These are phyloP conservation scores for Nephotettix cincticeps DNA, from an alignment of 1,140 invertebrate species.

Conservation along the genomic window DNA sequence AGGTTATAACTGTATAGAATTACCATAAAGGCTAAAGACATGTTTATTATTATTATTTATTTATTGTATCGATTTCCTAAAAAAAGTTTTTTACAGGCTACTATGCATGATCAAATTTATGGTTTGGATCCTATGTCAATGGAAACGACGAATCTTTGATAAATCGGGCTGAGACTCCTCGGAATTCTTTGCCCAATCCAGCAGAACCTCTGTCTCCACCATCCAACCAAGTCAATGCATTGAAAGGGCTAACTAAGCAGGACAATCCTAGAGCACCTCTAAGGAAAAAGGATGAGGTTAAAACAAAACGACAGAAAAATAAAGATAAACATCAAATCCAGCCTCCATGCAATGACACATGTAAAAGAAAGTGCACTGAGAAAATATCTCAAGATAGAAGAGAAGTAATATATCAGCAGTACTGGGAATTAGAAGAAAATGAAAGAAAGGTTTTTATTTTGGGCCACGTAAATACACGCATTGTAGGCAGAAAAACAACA, in stretches of 20 bases:
- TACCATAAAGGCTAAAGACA: too few species aligned
- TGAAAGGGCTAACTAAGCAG: not conserved
- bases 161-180: not conserved
- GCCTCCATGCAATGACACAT: not conserved
- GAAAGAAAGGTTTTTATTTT: too few species aligned
- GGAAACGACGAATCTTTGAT: not conserved
- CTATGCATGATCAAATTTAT: not conserved
- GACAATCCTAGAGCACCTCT: not conserved
- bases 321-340: not conserved
- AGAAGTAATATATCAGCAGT: too few species aligned
- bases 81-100: not conserved
- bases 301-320: not conserved
- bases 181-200: not conserved
- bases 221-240: not conserved
- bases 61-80: not conserved
- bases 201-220: not conserved
- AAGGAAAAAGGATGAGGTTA: not conserved
- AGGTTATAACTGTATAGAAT: too few species aligned
- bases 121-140: not conserved
- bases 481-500: too few species aligned
- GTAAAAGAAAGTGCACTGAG: too few species aligned
- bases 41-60: not conserved
- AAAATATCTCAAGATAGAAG: too few species aligned
- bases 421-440: too few species aligned
- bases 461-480: too few species aligned